Conservation (phyloP, 2,113 vertebrate species). For the Sorex fumeus region DNA sequence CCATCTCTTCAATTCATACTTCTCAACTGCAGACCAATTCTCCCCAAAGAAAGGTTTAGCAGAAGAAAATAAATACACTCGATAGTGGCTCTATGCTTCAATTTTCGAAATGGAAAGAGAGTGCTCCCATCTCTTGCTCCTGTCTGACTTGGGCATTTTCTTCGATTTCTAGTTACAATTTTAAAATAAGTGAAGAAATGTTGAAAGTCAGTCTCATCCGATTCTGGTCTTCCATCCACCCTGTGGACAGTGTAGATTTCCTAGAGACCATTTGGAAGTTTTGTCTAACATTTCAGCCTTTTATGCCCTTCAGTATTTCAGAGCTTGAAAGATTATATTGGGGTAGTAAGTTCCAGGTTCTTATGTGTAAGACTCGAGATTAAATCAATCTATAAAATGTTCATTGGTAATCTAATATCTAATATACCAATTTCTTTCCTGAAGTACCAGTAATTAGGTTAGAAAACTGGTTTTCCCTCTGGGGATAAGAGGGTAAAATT, state of each 20-base stretch:
- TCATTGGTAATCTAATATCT: constrained; percentile 79
- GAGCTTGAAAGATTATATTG: constrained; percentile 77
- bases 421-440: constrained; percentile 84
- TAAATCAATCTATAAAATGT: constrained; percentile 84
- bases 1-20: not conserved
- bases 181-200: constrained; percentile 44
- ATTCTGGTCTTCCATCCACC: not conserved
- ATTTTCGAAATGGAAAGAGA: not conserved
- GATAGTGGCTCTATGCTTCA: constrained; percentile 47
- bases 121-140: not conserved
- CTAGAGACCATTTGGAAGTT: constrained; percentile 4
- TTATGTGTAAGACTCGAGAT: constrained; percentile 74
- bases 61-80: not conserved
- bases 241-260: not conserved
- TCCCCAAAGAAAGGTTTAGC: not conserved
- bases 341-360: constrained; percentile 81
- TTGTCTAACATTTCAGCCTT: constrained; percentile 27
- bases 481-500: constrained; percentile 67
- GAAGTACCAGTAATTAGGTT: constrained; percentile 85
- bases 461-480: constrained; percentile 58
- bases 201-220: not conserved
- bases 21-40: not conserved
- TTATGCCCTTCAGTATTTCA: constrained; percentile 23
- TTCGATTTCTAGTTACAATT: not conserved
- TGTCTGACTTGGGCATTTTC: constrained; percentile 26